phyloP scores from a whole-genome alignment of 2,888 invertebrate species.

The Agonum fuliginosum region DNA sequence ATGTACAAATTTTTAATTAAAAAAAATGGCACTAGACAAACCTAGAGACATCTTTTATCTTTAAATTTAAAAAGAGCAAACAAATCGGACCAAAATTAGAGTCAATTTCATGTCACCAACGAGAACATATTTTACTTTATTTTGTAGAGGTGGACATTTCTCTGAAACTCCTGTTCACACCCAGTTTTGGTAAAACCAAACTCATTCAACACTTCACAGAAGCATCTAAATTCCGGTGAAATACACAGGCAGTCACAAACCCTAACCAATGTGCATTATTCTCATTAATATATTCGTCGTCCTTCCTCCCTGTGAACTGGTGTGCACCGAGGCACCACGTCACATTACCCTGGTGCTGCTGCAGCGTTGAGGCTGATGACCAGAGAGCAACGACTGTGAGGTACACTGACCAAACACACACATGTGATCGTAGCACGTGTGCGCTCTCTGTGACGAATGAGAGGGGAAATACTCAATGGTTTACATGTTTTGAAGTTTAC shows the following conservation, averaged over 20 bases:
- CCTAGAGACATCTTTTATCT: no score
- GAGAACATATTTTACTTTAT: no score
- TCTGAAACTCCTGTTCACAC: no score
- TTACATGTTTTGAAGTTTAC: no score
- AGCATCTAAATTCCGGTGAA: background rate
- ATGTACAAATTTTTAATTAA: no score
- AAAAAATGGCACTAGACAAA: no score
- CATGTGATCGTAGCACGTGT: background rate
- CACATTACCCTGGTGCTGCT: background rate
- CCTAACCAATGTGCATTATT: background rate
- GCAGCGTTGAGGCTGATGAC: slow-evolving; percentile 26
- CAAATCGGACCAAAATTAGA: no score
- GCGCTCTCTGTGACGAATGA: background rate
- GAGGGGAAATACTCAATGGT: no score
- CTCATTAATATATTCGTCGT: background rate
- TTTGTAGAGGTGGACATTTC: no score
- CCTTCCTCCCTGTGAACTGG: background rate
- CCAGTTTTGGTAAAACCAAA: no score
- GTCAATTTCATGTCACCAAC: no score
- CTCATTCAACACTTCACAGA: background rate
- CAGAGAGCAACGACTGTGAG: slow-evolving; percentile 1
- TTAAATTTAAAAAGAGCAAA: no score
- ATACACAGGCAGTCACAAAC: background rate
- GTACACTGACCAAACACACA: slow-evolving; percentile 9
- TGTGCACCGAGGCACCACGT: slow-evolving; percentile 4